Percentiles rank a stretch among this genome's conserved stretches.
Evolutionary conservation across 2,113 vertebrate genomes (phyloP).

Genomic region (Pollachius pollachius): DNA sequence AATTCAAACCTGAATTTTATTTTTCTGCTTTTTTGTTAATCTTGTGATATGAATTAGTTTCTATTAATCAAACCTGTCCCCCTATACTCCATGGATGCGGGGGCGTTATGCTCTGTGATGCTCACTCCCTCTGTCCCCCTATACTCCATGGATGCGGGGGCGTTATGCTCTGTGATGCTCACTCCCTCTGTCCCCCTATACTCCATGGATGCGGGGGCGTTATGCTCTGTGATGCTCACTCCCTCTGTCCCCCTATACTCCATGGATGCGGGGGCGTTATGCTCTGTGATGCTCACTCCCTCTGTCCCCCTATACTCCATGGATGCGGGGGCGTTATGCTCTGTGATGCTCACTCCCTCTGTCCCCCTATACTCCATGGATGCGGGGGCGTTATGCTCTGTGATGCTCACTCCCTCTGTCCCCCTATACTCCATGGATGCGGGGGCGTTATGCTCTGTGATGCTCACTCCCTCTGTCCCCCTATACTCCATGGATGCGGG

Average conservation of each 20-base stretch:
- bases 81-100: neutral
- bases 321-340: neutral
- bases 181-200: neutral
- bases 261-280: neutral
- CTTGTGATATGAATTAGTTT: neutral
- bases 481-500: neutral
- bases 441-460: neutral
- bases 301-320: neutral
- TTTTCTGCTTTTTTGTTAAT: neutral
- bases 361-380: neutral
- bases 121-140: neutral
- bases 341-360: neutral
- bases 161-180: neutral
- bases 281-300: neutral
- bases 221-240: neutral
- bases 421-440: neutral
- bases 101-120: neutral
- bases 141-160: neutral
- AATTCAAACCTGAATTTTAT: neutral
- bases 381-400: neutral
- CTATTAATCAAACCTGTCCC: neutral
- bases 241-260: neutral
- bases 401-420: neutral
- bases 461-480: neutral
- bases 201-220: neutral